phyloP scores from a whole-genome alignment of 2,888 invertebrate species.

The Spatulosminthurus flaviceps region DNA sequence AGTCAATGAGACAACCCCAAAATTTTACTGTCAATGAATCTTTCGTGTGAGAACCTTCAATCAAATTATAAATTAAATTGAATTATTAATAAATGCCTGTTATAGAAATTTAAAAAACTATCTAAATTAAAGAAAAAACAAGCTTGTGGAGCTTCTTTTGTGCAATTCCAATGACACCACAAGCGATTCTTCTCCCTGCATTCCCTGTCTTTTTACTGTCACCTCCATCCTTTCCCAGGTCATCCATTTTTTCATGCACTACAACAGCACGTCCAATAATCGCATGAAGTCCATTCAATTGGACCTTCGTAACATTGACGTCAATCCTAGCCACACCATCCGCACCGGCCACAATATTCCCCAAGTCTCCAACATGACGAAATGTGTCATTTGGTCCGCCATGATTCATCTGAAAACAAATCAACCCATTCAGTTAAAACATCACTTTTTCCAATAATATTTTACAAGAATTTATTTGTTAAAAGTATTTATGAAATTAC shows the following conservation, averaged over 20 bases:
- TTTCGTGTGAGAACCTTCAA: no score
- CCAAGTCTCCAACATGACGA: slow-evolving; percentile 81
- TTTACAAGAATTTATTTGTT: no score
- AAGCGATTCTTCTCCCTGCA: slow-evolving; percentile 89
- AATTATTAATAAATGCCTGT: no score
- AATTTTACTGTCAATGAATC: no score
- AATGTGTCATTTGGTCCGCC: slow-evolving; percentile 78
- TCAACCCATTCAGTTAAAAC: no score
- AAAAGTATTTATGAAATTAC: no score
- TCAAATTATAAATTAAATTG: no score
- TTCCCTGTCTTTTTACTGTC: slow-evolving; percentile 95
- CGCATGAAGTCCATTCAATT: slow-evolving; percentile 74
- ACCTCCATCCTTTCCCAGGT: slow-evolving; percentile 91
- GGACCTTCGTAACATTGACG: slow-evolving; percentile 74
- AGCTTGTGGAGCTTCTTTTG: slow-evolving; percentile 68
- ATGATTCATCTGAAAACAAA: no score
- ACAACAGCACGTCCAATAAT: slow-evolving; percentile 87
- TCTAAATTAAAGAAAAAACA: no score
- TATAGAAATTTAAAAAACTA: no score
- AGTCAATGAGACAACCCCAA: no score
- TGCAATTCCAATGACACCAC: slow-evolving; percentile 85
- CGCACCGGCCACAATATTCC: slow-evolving; percentile 77
- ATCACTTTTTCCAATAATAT: no score
- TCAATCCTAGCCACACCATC: slow-evolving; percentile 75
- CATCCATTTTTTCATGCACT: slow-evolving; percentile 91